Evolutionary conservation across 2,797 vertebrate genomes (phyloP), one percentile per base, ranked within the genome.

Genomic region (Notoglanidium macrostoma): DNA sequence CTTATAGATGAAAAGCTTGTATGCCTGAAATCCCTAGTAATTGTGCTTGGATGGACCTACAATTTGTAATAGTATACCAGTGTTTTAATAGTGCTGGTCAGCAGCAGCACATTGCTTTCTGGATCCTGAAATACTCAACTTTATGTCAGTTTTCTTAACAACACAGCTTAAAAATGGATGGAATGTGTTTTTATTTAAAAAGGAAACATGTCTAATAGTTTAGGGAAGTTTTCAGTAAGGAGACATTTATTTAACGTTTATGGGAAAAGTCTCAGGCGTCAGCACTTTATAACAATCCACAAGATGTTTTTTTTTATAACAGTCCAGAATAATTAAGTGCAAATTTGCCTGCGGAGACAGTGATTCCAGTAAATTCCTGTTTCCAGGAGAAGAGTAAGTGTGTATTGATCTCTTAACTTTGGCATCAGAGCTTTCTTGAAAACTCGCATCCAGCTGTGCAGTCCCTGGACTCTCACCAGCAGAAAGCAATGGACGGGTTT

Each of bases 401-500:
- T 86, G 59, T 55, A 72, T 83, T 63, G 46, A 0, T 88, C 11
- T 81, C 92, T 91, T 93, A 87, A 93, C 92, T 17, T 6, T 85
- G 49, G 65, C 3, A 72, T 86, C 89, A 99, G 98, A 96, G 96
- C 89, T 99, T 99, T 88, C 92, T 99, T 93, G 98, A 99, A 92
- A 98, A 97, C 0, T 97, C 97, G n/a, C 97, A 97, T 91, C 98
- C 98, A 0, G 95, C 95, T 2, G 92, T 99, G 90, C 96, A 96
- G 86, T 97, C 96, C 0, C 95, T 99, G 91, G 97, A 98, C 0
- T 97, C 97, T 0, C 95, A 99, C 90, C 98, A 99, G 94, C 95
- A 94, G 29, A 95, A 96, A 89, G 96, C 97, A 6, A 97, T 97
- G 94, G 98, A 99, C 0, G 98, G 98, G 90, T 98, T 99, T 92